Evolutionary conservation across 1,140 invertebrate genomes (phyloP), one percentile per base, ranked within the genome.

Genomic region (Drosophila fuyamai): DNA sequence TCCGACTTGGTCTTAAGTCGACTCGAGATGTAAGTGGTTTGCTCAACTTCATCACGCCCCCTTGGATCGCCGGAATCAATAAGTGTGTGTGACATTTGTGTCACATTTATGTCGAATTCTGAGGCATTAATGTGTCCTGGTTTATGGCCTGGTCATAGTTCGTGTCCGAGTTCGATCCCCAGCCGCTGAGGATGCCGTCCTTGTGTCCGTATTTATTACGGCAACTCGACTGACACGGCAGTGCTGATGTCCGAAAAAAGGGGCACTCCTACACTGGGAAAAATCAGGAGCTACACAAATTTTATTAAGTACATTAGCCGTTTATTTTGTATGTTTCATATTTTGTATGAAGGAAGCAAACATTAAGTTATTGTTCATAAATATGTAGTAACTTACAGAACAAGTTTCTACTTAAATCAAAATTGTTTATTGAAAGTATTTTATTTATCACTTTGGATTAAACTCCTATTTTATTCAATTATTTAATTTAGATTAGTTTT

Each of bases 31-130:
- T 66, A 76, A 76, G 72, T 76, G 73, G 73, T 76, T 76, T 75
- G 73, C 50, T 40, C 61, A 75, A 40, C 61, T 56, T 66, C 60
- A 51, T 13, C 46, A 41, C 32, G 4, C 27, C 36, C 5, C 4
- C 23, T 18, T n/a, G n/a, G 4, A 18, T 27, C 18, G 36, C 13
- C n/a, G 61, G 66, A 81, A 86, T 85, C 82, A 78, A 85, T 86
- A 85, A 74, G 74, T 80, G 74, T 66, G 62, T 81, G 68, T 85
- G 78, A 85, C 82, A 85, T 81, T 85, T 85, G 82, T 85, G 81
- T 85, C 82, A 85, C 81, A 86, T 85, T 86, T 85, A 84, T 85
- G 82, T 85, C 82, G 57, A 78, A 74, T 66, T 81, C 36, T 67
- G 82, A 67, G 78, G 82, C 68, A 84, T 86, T 81, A 86, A 86